Conservation (phyloP, 2,113 vertebrate species). For the Dicerorhinus sumatrensis region DNA sequence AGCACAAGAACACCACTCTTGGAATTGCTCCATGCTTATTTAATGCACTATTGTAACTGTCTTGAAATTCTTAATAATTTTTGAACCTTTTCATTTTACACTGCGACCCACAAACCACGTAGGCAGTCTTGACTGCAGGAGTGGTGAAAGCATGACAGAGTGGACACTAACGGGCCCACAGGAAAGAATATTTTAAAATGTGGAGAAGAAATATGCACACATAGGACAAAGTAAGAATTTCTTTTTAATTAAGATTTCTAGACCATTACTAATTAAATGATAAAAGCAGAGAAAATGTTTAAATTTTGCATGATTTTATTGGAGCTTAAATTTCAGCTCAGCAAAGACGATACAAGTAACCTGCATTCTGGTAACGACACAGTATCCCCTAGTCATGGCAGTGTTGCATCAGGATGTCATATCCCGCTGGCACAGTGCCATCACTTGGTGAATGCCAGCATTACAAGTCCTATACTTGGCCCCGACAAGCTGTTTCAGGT, state of each 20-base stretch:
- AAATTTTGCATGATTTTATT: neutral
- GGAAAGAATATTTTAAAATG: neutral
- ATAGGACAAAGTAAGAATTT: neutral
- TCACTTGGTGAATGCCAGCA: neutral
- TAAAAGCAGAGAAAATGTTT: conserved; percentile 14
- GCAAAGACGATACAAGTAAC: neutral
- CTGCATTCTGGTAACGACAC: neutral
- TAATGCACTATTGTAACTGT: neutral
- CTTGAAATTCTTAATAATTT: conserved; percentile 9
- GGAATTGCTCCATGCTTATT: neutral
- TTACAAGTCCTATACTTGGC: neutral
- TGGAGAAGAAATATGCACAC: neutral
- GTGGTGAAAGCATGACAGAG: conserved; percentile 18
- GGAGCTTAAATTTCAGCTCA: neutral
- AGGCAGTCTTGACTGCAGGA: neutral
- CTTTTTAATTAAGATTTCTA: conserved; percentile 27
- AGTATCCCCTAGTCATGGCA: neutral
- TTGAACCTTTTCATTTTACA: conserved; percentile 39
- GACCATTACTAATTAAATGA: neutral
- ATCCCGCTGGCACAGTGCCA: neutral
- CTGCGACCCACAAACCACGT: neutral
- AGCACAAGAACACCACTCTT: neutral
- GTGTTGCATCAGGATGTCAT: neutral
- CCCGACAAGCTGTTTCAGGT: neutral
- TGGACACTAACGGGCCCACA: neutral